Conservation (phyloP, 2,113 vertebrate genomes). For the Platysternon megacephalum region DNA sequence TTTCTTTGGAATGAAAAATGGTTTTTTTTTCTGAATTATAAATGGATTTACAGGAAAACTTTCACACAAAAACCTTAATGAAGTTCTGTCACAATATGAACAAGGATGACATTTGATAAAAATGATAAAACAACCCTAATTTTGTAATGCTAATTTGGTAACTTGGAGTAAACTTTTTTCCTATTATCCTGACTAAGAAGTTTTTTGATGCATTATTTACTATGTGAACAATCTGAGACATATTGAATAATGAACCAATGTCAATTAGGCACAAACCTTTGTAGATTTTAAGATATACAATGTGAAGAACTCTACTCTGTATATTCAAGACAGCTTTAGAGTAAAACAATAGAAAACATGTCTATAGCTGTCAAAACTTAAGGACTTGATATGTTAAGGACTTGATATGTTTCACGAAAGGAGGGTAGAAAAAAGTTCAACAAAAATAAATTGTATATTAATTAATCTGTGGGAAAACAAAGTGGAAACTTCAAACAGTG, state of each 20-base stretch:
- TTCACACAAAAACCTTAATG: neutral
- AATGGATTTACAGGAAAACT: neutral
- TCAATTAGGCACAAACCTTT: neutral
- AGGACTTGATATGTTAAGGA: accelerated
- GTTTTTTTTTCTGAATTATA: neutral
- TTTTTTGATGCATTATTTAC: neutral
- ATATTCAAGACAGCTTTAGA: neutral
- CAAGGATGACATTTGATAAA: neutral
- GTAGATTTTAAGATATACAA: neutral
- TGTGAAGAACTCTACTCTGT: neutral
- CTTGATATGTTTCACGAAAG: neutral
- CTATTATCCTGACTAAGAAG: neutral
- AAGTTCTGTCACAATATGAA: neutral
- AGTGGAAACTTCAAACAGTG: neutral
- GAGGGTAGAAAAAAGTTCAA: neutral
- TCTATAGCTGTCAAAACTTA: neutral
- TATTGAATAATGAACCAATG: neutral
- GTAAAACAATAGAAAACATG: neutral
- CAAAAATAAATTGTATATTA: neutral
- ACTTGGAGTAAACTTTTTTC: neutral
- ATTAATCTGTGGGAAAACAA: neutral
- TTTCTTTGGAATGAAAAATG: neutral
- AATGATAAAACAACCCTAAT: accelerated
- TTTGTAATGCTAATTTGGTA: neutral
- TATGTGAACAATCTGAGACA: neutral